Percentiles rank a stretch among this genome's conserved stretches.
These are phyloP conservation scores for Carposina sasakii DNA, from an alignment of 1,140 invertebrate genomes.

Conservation along the genomic window DNA sequence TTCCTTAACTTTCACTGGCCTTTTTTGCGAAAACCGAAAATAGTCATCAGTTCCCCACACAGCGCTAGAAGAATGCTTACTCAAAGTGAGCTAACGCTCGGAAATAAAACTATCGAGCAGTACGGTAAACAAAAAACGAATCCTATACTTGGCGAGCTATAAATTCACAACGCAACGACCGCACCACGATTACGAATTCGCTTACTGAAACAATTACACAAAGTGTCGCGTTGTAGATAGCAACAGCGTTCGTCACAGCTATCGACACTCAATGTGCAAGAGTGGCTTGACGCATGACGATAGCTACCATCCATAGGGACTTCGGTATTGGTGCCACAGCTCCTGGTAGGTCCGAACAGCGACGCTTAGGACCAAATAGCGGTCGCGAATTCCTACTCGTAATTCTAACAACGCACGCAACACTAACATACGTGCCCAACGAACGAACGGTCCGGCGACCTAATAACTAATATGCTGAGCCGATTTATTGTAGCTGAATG, in stretches of 20 bases:
- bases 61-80: too few relatives aligned
- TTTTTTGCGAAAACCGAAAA: too few relatives aligned
- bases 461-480: slow-evolving; percentile 60
- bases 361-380: slow-evolving; percentile 57
- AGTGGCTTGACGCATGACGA: slow-evolving; percentile 29
- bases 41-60: too few relatives aligned
- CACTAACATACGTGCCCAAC: slow-evolving; percentile 50
- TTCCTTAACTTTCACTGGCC: too few relatives aligned
- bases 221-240: slow-evolving; percentile 41
- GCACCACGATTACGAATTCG: slow-evolving; percentile 49
- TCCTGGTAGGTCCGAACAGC: slow-evolving; percentile 32
- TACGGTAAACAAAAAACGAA: too few relatives aligned
- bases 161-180: slow-evolving; percentile 41
- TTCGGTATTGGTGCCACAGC: slow-evolving; percentile 55
- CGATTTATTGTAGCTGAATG: too few relatives aligned
- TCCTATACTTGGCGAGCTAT: too few relatives aligned
- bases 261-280: slow-evolving; percentile 39
- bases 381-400: slow-evolving; percentile 69
- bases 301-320: slow-evolving; percentile 49
- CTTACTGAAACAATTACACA: slow-evolving; percentile 55
- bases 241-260: slow-evolving; percentile 50
- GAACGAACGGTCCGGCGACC: slow-evolving; percentile 60
- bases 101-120: too few relatives aligned
- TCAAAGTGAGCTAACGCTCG: too few relatives aligned
- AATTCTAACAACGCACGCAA: slow-evolving; percentile 61